Evolutionary conservation across 2,888 invertebrate species (phyloP), one percentile per base, ranked within the genome.

Genomic region (Himalopsyche japonica): DNA sequence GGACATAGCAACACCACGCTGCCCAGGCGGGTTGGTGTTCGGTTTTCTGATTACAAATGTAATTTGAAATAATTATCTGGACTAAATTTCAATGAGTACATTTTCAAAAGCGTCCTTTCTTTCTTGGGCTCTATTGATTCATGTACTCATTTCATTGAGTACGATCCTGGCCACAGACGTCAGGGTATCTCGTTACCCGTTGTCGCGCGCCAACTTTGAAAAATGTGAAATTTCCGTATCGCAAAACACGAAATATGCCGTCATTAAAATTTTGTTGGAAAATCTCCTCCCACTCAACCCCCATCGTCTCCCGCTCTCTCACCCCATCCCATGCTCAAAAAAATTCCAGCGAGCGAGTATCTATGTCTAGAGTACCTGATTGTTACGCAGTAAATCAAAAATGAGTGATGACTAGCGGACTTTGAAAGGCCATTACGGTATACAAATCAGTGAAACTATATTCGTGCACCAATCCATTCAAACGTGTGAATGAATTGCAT

Each of bases 141-240:
- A 15, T 15, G 43, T 3, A 3, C 43, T 1, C 3, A 15, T 43
- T 43, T 0, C 15, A 43, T 3, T 15, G 15, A 43, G 15, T 43
- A 15, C 15, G 15, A 15, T 15, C 15, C 43, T 43, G 43, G 43
- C 15, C 15, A 15, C 43, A 43, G 43, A 43, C 43, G 43, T 43
- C 24, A 20, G 10, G 20, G 83, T 83, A 83, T 83, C 83, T 83
- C 80, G 80, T 83, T 83, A 80, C 83, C 70, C 76, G 82, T 48
- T 57, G 57, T 57, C 57, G 57, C 20, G 57, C 30, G 64, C 37
- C 79, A 82, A 70, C 64, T 5, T 70, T 84, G 76, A 79, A 81
- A 80, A 84, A 84, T 79, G 70, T 82, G 82, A 82, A 84, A 84
- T 84, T 84, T 84, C 82, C 82, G 79, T 82, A 82, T 80, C 79